phyloP scores from a whole-genome alignment of 1,140 invertebrate species.

The Procambarus virginalis region DNA sequence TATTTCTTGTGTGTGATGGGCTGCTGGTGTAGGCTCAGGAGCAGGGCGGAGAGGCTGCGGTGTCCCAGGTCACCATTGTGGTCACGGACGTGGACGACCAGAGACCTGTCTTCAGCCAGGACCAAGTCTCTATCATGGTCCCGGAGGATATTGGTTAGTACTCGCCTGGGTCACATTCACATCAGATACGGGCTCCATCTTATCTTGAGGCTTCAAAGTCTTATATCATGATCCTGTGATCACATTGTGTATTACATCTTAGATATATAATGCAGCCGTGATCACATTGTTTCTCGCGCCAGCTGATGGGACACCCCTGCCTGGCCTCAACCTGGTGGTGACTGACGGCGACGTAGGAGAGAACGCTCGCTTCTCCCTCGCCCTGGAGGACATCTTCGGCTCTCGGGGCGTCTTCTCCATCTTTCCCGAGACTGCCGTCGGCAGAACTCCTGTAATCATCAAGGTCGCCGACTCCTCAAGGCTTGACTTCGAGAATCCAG shows the following conservation, averaged over 20 bases:
- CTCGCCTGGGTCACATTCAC: not conserved
- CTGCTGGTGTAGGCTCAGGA: slow-evolving; percentile 59
- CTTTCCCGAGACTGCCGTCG: slow-evolving; percentile 81
- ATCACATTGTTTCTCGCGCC: slow-evolving; percentile 10
- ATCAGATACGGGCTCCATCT: too few relatives aligned
- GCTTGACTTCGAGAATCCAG: slow-evolving; percentile 61
- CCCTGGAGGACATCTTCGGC: slow-evolving; percentile 78
- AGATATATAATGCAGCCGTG: too few relatives aligned
- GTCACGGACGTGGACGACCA: slow-evolving; percentile 90
- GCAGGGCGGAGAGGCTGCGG: slow-evolving; percentile 78
- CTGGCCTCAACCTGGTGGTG: slow-evolving; percentile 84
- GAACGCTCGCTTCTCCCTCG: slow-evolving; percentile 83
- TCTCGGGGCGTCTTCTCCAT: slow-evolving; percentile 79
- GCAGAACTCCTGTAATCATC: slow-evolving; percentile 84
- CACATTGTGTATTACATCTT: too few relatives aligned
- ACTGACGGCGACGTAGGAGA: slow-evolving; percentile 84
- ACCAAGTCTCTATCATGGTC: slow-evolving; percentile 82
- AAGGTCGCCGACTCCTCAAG: slow-evolving; percentile 75
- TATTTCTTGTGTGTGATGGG: too few relatives aligned
- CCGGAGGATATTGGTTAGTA: slow-evolving; percentile 83
- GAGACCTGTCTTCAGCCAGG: slow-evolving; percentile 83
- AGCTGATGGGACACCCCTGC: slow-evolving; percentile 75
- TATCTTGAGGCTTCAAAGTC: too few relatives aligned
- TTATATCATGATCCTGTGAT: too few relatives aligned
- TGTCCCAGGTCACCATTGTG: slow-evolving; percentile 84